A percentile compares a stretch with the other conserved stretches of the same genome.
Evolutionary conservation across 2,888 invertebrate genomes (phyloP).

Genomic region (Amblyjoppa fuscipennis): DNA sequence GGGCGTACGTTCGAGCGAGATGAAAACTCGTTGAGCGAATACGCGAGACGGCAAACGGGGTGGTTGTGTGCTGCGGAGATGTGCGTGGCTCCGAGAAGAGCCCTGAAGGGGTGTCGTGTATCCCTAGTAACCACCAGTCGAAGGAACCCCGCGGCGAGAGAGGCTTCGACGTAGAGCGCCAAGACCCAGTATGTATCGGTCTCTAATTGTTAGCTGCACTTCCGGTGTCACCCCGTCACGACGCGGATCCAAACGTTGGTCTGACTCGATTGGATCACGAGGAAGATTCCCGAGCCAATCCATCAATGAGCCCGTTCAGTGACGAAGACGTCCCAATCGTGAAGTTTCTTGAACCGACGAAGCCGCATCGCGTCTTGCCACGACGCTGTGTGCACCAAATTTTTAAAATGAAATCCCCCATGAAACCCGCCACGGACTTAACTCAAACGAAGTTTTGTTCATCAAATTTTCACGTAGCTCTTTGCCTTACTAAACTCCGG

Average conservation of each 20-base stretch:
- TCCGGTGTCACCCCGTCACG: not conserved
- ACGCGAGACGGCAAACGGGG: conserved; percentile 33
- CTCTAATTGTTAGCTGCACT: conserved; percentile 47
- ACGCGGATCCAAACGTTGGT: conserved; percentile 23
- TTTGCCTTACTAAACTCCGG: conserved; percentile 46
- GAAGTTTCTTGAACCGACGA: not conserved
- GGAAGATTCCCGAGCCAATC: not conserved
- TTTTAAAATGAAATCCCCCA: not conserved
- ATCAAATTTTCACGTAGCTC: conserved; percentile 50
- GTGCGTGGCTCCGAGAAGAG: too few species aligned
- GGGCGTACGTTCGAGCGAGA: conserved; percentile 41
- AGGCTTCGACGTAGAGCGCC: conserved; percentile 22
- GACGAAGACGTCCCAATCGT: too few species aligned
- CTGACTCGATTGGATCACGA: conserved; percentile 35
- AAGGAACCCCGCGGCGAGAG: conserved; percentile 50
- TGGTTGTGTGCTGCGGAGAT: conserved; percentile 3
- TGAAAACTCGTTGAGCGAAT: conserved; percentile 18
- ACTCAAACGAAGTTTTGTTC: conserved; percentile 36
- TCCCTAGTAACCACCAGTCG: conserved; percentile 77
- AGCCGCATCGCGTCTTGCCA: not conserved
- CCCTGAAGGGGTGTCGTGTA: conserved; percentile 74
- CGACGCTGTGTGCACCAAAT: not conserved
- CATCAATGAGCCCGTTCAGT: too few species aligned
- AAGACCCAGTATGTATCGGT: conserved; percentile 29
- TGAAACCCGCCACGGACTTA: not conserved